Percentiles rank a stretch among this genome's conserved stretches.
Conservation (phyloP, 2,797 vertebrate species). For the Gallinago stenura region DNA sequence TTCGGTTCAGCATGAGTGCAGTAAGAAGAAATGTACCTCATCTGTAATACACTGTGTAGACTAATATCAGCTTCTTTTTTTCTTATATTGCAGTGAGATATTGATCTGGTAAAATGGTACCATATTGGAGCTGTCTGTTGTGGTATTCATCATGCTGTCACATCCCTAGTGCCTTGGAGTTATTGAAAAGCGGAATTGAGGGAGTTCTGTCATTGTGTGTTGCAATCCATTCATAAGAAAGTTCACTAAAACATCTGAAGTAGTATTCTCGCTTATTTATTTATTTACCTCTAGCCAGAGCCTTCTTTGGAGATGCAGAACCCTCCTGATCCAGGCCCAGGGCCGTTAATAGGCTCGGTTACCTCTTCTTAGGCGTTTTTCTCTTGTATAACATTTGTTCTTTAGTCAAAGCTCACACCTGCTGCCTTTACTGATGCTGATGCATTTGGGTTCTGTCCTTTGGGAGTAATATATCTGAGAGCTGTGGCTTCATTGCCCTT, state of each 20-base stretch:
- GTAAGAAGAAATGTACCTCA: constrained; percentile 98
- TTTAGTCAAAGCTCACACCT: constrained; percentile 69
- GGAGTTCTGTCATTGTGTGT: constrained; percentile 94
- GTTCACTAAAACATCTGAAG: constrained; percentile 85
- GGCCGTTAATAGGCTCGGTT: constrained; percentile 35
- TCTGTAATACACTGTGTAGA: constrained; percentile 99
- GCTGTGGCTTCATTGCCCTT: constrained; percentile 70
- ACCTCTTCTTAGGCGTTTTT: constrained; percentile 24
- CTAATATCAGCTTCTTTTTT: constrained; percentile 99
- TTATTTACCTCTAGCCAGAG: constrained; percentile 39
- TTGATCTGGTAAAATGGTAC: constrained; percentile 99
- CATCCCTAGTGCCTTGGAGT: constrained; percentile 94
- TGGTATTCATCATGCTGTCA: constrained; percentile 99
- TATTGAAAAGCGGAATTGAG: constrained; percentile 99
- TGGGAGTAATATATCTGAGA: constrained; percentile 73
- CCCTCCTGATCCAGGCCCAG: constrained; percentile 23
- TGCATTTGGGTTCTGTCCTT: constrained; percentile 63
- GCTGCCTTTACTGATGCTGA: constrained; percentile 64
- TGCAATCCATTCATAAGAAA: constrained; percentile 95
- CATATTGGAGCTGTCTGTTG: constrained; percentile 99
- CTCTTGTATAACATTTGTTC: constrained; percentile 47
- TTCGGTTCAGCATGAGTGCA: constrained; percentile 93
- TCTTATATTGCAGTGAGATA: constrained; percentile 99
- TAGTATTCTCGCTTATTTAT: constrained; percentile 49
- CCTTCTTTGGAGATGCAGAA: constrained; percentile 3